A percentile compares a stretch with the other conserved stretches of the same genome.
Evolutionary conservation across 1,140 invertebrate genomes (phyloP).

Genomic region (Atopsyche davidsoni): DNA sequence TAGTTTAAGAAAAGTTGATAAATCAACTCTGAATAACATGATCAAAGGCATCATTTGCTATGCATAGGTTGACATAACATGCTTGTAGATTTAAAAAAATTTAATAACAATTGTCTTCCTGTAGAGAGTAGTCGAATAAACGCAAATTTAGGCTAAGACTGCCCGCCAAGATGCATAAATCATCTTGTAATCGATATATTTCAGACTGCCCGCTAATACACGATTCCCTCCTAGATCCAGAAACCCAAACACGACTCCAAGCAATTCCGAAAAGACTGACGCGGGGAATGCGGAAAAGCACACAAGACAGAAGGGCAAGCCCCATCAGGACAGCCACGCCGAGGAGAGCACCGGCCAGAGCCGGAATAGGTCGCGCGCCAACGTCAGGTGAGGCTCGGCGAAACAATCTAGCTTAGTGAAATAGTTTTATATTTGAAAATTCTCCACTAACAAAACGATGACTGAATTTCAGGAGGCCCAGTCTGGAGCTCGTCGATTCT

Average conservation of each 20-base stretch:
- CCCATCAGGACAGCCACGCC: constrained; percentile 42
- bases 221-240: constrained; percentile 69
- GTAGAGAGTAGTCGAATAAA: no score
- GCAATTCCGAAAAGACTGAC: constrained; percentile 35
- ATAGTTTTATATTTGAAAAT: no score
- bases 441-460: no score
- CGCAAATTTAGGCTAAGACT: no score
- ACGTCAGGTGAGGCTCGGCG: constrained; percentile 43
- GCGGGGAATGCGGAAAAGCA: constrained; percentile 33
- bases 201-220: constrained; percentile 67
- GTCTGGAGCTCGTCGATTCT: constrained; percentile 70
- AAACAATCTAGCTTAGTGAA: no score
- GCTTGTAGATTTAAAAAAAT: no score
- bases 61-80: no score
- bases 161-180: neutral
- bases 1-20: no score
- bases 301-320: constrained; percentile 39
- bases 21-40: no score
- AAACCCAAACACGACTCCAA: constrained; percentile 47
- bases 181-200: constrained; percentile 26
- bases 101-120: no score
- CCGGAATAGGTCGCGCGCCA: constrained; percentile 43
- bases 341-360: constrained; percentile 45
- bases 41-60: no score
- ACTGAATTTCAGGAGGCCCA: constrained; percentile 52